Base-by-base conservation (phyloP, 2,888 invertebrate species). In the Cerastoderma edule region DNA sequence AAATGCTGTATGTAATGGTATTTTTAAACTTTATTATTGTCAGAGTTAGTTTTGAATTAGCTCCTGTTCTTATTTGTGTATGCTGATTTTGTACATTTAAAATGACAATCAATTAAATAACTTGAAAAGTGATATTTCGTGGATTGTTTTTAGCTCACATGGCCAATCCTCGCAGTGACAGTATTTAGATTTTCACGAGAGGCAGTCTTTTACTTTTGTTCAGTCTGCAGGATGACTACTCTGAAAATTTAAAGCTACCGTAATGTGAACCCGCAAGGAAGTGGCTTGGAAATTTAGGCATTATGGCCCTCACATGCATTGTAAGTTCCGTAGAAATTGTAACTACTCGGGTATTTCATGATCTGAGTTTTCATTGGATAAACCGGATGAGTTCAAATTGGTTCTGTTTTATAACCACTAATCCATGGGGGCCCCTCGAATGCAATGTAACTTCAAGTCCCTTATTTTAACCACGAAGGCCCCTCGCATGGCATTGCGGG, bases 81-180 rank as follows among this genome's bases (percentile, higher is more conserved):
- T 39, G 33, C 22, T 60, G 39, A 60, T 60, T 60, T 33, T 60
- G 60, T 60, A 60, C 39, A 60, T 60, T 32, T 39, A 60, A 19
- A 39, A 60, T 60, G 60, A 60, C 60, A 60, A 60, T 60, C 60
- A 60, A 60, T 60, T 39, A 60, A 56, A 60, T 39, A 16, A 32
- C 22, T 53, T 13, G 27, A 53, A 53, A 53, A 53, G 24, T 13
- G 24, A 3, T 53, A 27, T 53, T 13, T 53, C 10, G 24, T 27
- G 8, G 27, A 53, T 27, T 27, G 27, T 27, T 6, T 2, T 6
- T 24, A 53, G n/a, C 53, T 19, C 10, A 10, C 16, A 48, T 22
- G n/a, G 22, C 22, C 27, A 24, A 53, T 24, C 6, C 6, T n/a
- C 24, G 5, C n/a, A 10, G 2, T 3, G 27, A 53, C 53, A 4